These are phyloP conservation scores for Sarcophaga carnaria DNA, from an alignment of 2,888 invertebrate species.

Conservation along the genomic window DNA sequence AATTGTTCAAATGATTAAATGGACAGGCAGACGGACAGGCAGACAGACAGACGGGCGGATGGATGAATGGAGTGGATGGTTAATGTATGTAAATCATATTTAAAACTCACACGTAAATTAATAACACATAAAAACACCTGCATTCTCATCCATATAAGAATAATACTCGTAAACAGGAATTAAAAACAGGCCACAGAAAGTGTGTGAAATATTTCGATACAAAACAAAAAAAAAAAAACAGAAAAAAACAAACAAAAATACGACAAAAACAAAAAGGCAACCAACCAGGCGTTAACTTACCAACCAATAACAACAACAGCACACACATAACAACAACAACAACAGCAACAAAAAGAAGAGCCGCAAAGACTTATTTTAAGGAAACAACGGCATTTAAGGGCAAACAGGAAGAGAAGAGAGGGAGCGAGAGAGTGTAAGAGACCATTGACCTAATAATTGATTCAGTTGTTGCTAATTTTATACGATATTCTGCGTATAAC, in stretches of 20 bases:
- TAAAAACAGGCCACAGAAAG: conserved; percentile 64
- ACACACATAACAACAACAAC: too few relatives aligned
- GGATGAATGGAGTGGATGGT: neutral
- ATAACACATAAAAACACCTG: conserved; percentile 64
- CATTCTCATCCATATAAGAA: conserved; percentile 25
- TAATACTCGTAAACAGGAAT: conserved; percentile 9
- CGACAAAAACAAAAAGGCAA: neutral
- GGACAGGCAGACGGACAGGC: neutral
- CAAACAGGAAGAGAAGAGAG: neutral
- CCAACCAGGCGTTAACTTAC: conserved; percentile 44
- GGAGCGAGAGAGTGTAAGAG: neutral
- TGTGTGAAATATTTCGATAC: conserved; percentile 61
- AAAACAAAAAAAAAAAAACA: neutral
- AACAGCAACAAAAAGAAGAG: conserved; percentile 16
- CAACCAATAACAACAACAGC: neutral
- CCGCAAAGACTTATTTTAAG: neutral
- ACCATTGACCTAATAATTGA: conserved; percentile 52
- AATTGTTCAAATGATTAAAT: neutral
- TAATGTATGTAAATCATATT: conserved; percentile 42
- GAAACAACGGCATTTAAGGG: conserved; percentile 11
- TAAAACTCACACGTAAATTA: conserved; percentile 55
- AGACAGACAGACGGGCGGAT: neutral
- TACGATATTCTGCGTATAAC: neutral
- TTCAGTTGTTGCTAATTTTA: conserved; percentile 16
- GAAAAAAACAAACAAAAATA: neutral